A percentile compares a stretch with the other conserved stretches of the same genome.
These are phyloP conservation scores for Thumatha senex DNA, from an alignment of 2,888 invertebrate species.

Conservation along the genomic window DNA sequence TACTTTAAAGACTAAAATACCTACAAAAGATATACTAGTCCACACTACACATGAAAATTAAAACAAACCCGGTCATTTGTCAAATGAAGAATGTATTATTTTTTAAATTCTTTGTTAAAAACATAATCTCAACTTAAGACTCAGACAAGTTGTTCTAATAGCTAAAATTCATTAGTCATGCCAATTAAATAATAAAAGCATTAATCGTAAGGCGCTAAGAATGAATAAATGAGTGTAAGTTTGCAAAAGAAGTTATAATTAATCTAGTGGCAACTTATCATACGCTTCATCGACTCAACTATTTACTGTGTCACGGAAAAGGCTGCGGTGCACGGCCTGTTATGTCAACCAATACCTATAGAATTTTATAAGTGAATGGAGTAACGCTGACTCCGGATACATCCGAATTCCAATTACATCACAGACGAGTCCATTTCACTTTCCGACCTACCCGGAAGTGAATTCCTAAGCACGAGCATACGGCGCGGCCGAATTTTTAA, in stretches of 20 bases:
- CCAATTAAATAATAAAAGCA: too few species aligned
- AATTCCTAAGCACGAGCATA: constrained; percentile 83
- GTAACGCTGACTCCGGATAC: constrained; percentile 80
- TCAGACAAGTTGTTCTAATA: too few species aligned
- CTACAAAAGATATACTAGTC: too few species aligned
- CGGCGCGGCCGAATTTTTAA: constrained; percentile 71
- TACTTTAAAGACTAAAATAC: too few species aligned
- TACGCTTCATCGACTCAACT: constrained; percentile 58
- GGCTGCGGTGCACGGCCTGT: constrained; percentile 59
- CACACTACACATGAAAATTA: too few species aligned
- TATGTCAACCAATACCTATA: constrained; percentile 77
- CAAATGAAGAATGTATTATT: too few species aligned
- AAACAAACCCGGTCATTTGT: too few species aligned
- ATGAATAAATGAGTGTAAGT: too few species aligned
- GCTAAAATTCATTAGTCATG: too few species aligned
- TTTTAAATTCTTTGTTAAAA: too few species aligned
- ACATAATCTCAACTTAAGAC: too few species aligned
- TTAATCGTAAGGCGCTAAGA: too few species aligned
- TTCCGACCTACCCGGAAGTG: constrained; percentile 83
- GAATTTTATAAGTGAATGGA: constrained; percentile 80
- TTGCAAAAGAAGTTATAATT: constrained; percentile 18
- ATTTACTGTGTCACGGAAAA: constrained; percentile 62
- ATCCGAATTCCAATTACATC: constrained; percentile 84
- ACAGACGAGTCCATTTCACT: constrained; percentile 83
- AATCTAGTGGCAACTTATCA: constrained; percentile 49